These are phyloP conservation scores for Ptychobarbus kaznakovi DNA, from an alignment of 2,797 vertebrate species.

Conservation along the genomic window DNA sequence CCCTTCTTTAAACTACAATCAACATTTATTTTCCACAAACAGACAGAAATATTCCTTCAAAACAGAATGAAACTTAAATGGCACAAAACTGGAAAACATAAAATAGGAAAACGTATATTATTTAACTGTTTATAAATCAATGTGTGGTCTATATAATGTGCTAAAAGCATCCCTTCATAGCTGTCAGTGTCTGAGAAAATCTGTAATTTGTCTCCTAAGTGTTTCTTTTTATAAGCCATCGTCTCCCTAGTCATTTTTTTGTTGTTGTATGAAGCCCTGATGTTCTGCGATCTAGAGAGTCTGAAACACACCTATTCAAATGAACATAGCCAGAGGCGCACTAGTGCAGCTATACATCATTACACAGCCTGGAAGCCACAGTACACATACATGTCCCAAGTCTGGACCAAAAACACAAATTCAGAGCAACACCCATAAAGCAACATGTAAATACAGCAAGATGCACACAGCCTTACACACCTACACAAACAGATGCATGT, in stretches of 20 bases:
- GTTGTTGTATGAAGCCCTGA: not conserved
- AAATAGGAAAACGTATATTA: not conserved
- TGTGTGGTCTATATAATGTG: not conserved
- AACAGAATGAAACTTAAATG: not conserved
- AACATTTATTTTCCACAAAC: not conserved
- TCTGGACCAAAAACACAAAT: conserved; percentile 32
- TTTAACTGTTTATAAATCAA: not conserved
- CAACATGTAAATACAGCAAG: conserved; percentile 22
- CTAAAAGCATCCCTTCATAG: not conserved
- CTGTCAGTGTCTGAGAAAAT: not conserved
- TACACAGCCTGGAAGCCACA: conserved; percentile 68
- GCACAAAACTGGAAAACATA: not conserved
- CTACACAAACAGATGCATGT: conserved; percentile 33
- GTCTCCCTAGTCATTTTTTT: not conserved
- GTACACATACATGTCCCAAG: conserved; percentile 4
- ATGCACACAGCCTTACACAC: conserved; percentile 13
- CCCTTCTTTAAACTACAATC: not conserved
- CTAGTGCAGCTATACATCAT: conserved; percentile 96
- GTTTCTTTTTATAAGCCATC: not conserved
- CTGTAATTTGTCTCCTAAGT: not conserved
- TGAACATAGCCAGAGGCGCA: conserved; percentile 95
- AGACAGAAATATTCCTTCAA: not conserved
- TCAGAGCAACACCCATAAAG: conserved; percentile 14
- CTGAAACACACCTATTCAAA: conserved; percentile 99
- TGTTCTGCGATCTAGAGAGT: conserved; percentile 68